Evolutionary conservation across 2,888 invertebrate genomes (phyloP), one percentile per base, ranked within the genome.

Genomic region (Camptogramma bilineatum): DNA sequence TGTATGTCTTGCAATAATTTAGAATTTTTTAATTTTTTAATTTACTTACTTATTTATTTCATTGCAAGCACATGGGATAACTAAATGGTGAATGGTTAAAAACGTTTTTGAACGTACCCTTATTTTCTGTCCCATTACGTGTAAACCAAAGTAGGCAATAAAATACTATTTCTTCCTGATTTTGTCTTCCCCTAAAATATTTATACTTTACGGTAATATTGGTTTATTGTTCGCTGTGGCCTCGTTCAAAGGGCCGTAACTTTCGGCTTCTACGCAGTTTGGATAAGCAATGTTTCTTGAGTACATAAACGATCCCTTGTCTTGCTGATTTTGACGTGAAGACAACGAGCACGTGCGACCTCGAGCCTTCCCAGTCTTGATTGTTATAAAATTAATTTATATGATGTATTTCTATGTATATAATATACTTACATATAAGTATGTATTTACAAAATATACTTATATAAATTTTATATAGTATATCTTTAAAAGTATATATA

Each of bases 271-370:
- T 63, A 72, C 73, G 73, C 78, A 73, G 70, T 77, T 81, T 78
- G 69, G 64, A 70, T 78, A 77, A 79, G 75, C 74, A 73, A 76
- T 70, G 70, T 73, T 70, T 74, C 66, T 61, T 67, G 54, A 67
- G 64, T 56, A 55, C 55, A 31, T 55, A 70, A 66, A 69, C 68
- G 73, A 77, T 74, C 78, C 77, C 73, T 79, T 73, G 73, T 73
- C 68, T 77, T 73, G 80, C 76, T 72, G 77, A 80, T 75, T 79
- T 75, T 60, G 66, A 73, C 69, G 71, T 71, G 64, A 39, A 64
- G 47, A 55, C 59, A 59, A 55, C 19, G 56, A 62, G 47, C 55
- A 63, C 58, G 50, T 39, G 52, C 46, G 52, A 56, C 64, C 52
- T 60, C 56, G 28, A 60, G 54, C 52, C 39, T 34, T 34, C 34